These are phyloP conservation scores for Rana temporaria DNA, from an alignment of 2,113 vertebrate species.

Conservation along the genomic window DNA sequence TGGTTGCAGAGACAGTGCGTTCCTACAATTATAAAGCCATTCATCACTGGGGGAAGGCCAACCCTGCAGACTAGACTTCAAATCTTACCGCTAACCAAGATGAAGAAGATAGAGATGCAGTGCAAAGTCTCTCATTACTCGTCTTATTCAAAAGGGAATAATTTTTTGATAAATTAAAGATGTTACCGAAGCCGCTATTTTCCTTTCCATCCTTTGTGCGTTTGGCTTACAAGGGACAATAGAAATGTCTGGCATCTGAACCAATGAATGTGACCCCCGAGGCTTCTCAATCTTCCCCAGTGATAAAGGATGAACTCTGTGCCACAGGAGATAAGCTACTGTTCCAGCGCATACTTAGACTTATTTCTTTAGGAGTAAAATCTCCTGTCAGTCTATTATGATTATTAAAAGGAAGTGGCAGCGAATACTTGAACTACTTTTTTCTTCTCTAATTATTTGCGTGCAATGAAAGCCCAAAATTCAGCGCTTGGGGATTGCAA, in stretches of 20 bases:
- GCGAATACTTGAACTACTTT: background rate
- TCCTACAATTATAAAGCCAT: conserved; percentile 26
- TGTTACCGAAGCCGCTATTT: conserved; percentile 18
- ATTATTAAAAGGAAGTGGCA: conserved; percentile 1
- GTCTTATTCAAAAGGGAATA: conserved; percentile 17
- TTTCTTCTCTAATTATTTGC: no score
- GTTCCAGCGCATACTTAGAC: background rate
- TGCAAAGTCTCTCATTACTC: conserved; percentile 9
- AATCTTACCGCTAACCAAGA: conserved; percentile 22
- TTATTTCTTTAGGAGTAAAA: background rate
- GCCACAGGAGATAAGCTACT: conserved; percentile 15
- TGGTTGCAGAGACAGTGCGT: conserved; percentile 10
- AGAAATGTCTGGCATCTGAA: conserved; percentile 13
- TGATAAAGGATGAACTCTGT: conserved; percentile 21
- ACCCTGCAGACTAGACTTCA: conserved; percentile 15
- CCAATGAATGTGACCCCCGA: conserved; percentile 30
- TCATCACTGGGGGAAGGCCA: conserved; percentile 13
- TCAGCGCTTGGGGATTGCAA: no score
- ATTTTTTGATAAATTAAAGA: conserved; percentile 36
- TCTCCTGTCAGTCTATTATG: background rate
- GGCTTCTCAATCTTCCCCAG: conserved; percentile 14
- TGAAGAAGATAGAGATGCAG: conserved; percentile 25
- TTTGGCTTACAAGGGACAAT: conserved; percentile 14
- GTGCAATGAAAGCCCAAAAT: no score
- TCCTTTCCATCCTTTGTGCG: conserved; percentile 13